Conservation (phyloP, 1,140 invertebrate species). For the Arctopsyche grandis region DNA sequence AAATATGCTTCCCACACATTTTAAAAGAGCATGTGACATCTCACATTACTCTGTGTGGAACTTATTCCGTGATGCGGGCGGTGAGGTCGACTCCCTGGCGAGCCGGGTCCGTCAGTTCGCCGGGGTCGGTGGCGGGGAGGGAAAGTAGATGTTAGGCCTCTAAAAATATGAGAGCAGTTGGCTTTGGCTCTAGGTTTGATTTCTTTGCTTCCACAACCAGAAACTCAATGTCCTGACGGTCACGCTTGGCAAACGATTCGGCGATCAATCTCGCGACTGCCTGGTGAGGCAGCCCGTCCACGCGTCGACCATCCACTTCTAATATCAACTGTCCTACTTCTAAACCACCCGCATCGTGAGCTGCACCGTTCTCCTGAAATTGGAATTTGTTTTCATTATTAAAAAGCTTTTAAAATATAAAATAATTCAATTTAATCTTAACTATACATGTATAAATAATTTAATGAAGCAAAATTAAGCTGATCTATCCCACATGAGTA, state of each 20-base stretch:
- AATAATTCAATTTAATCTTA: no score
- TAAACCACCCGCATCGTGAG: conserved; percentile 89
- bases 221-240: conserved; percentile 89
- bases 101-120: conserved; percentile 71
- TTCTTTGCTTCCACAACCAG: conserved; percentile 90
- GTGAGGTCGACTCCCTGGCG: conserved; percentile 70
- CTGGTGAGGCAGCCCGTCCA: conserved; percentile 83
- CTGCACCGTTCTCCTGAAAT: conserved; percentile 90
- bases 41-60: conserved; percentile 64
- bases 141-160: conserved; percentile 88
- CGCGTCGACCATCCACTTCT: conserved; percentile 89
- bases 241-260: conserved; percentile 86
- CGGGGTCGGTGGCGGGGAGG: conserved; percentile 79
- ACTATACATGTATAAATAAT: no score
- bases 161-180: conserved; percentile 86
- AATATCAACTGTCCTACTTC: conserved; percentile 94
- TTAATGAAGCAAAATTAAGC: no score
- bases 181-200: conserved; percentile 88
- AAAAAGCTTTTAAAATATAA: no score
- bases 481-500: no score
- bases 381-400: not conserved
- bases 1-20: not conserved
- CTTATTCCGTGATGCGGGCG: conserved; percentile 67
- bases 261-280: conserved; percentile 90
- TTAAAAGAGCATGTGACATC: conserved; percentile 68